A percentile compares a stretch with the other conserved stretches of the same genome.
phyloP scores from a whole-genome alignment of 92 coral and sea anemone species.

The Zoanthus solanderi region DNA sequence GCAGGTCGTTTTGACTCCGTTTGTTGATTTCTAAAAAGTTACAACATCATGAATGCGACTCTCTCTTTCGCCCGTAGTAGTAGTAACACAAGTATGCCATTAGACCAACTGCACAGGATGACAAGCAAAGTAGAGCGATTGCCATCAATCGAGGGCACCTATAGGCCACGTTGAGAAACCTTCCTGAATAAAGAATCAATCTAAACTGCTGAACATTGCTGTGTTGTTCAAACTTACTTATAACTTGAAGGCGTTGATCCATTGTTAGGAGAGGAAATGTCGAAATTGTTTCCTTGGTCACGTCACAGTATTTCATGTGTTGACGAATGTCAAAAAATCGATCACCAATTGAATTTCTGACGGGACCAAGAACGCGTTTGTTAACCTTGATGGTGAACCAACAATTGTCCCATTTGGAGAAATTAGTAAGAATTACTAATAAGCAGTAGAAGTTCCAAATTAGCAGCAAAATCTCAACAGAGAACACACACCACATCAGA shows the following conservation, averaged over 20 bases:
- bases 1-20: too few species aligned
- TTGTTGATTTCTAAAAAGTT: neutral
- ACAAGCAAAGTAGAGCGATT: constrained; percentile 9
- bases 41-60: neutral
- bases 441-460: constrained; percentile 39
- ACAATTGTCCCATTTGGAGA: constrained; percentile 31
- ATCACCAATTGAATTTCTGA: constrained; percentile 34
- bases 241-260: constrained; percentile 12
- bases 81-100: constrained; percentile 43
- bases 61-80: constrained; percentile 1
- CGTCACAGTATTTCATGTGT: constrained; percentile 43
- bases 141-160: constrained; percentile 48
- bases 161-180: constrained; percentile 42
- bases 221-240: constrained; percentile 25
- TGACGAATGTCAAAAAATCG: constrained; percentile 44
- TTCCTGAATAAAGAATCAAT: constrained; percentile 35
- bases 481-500: constrained; percentile 37
- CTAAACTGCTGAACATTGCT: constrained; percentile 23
- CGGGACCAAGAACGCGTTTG: constrained; percentile 37
- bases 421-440: constrained; percentile 29
- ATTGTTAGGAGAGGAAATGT: constrained; percentile 33
- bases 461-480: constrained; percentile 26
- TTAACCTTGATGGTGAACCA: constrained; percentile 45
- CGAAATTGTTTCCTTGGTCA: constrained; percentile 13
- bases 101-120: constrained; percentile 35